phyloP scores from a whole-genome alignment of 1,140 invertebrate genomes.

The Zaprionus ghesquierei region DNA sequence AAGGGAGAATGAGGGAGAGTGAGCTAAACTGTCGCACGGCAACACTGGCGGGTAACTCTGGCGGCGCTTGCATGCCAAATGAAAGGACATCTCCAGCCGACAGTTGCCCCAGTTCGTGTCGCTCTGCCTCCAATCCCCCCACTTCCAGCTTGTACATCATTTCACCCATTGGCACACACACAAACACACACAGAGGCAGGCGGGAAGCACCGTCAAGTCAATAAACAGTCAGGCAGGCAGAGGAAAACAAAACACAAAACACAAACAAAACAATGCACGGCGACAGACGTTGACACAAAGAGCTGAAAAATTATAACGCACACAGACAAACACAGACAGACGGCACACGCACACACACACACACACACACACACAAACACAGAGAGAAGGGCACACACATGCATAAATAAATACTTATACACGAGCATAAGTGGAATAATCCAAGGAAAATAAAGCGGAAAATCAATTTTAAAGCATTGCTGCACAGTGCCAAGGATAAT shows the following conservation, averaged over 20 bases:
- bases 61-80: constrained; percentile 36
- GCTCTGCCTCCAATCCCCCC: background rate
- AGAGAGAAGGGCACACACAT: constrained; percentile 4
- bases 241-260: constrained; percentile 2
- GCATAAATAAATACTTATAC: constrained; percentile 7
- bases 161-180: background rate
- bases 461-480: constrained; percentile 72
- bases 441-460: constrained; percentile 56
- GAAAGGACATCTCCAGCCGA: constrained; percentile 32
- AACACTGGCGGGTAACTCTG: constrained; percentile 36
- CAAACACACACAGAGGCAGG: constrained; percentile 12
- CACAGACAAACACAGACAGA: constrained; percentile 7
- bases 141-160: too few species aligned
- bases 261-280: constrained; percentile 18
- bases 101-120: constrained; percentile 12
- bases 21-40: constrained; percentile 36
- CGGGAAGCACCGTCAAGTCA: constrained; percentile 33
- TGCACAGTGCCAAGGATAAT: constrained; percentile 65
- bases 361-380: constrained; percentile 1
- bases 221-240: constrained; percentile 33
- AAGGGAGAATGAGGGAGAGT: too few species aligned
- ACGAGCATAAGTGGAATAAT: constrained; percentile 39
- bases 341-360: background rate
- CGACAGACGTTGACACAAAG: constrained; percentile 30
- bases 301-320: constrained; percentile 31